These are phyloP conservation scores for Protonibea diacanthus DNA, from an alignment of 2,797 vertebrate species.

Conservation along the genomic window DNA sequence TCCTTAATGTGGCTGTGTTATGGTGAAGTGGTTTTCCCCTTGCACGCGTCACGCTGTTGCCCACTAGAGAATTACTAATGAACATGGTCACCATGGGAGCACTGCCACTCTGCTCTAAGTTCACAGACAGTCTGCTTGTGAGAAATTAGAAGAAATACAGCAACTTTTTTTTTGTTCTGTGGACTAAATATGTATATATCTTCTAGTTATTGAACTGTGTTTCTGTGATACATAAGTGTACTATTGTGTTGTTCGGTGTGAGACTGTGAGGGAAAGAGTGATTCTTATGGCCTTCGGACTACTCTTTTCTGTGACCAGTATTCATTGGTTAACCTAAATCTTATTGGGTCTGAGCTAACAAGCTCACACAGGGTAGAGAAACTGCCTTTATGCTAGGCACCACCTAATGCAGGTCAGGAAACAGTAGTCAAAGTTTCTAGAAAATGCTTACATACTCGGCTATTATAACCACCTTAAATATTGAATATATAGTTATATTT, in stretches of 20 bases:
- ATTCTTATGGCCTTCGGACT: slow-evolving; percentile 73
- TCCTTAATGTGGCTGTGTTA: slow-evolving; percentile 70
- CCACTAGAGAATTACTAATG: slow-evolving; percentile 74
- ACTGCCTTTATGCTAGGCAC: slow-evolving; percentile 82
- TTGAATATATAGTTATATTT: slow-evolving; percentile 91
- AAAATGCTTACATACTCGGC: slow-evolving; percentile 92
- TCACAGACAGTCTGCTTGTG: slow-evolving; percentile 78
- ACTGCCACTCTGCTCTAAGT: slow-evolving; percentile 74
- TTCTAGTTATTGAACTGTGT: slow-evolving; percentile 68
- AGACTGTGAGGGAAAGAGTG: slow-evolving; percentile 69
- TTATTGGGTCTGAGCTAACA: slow-evolving; percentile 77
- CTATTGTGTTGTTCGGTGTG: slow-evolving; percentile 67
- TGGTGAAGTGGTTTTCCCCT: slow-evolving; percentile 68
- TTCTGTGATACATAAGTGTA: slow-evolving; percentile 69
- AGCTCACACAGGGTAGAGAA: slow-evolving; percentile 80
- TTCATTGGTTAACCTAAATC: slow-evolving; percentile 74
- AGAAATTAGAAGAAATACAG: slow-evolving; percentile 67
- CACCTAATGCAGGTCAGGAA: slow-evolving; percentile 88
- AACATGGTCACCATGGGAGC: slow-evolving; percentile 79
- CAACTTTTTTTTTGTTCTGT: slow-evolving; percentile 52
- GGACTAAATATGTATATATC: slow-evolving; percentile 70
- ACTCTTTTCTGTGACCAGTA: slow-evolving; percentile 77
- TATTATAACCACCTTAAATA: slow-evolving; percentile 92
- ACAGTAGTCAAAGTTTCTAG: slow-evolving; percentile 91
- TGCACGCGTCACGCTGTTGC: slow-evolving; percentile 50